Conservation (phyloP, 2,888 invertebrate species). For the Apodemia duryi region DNA sequence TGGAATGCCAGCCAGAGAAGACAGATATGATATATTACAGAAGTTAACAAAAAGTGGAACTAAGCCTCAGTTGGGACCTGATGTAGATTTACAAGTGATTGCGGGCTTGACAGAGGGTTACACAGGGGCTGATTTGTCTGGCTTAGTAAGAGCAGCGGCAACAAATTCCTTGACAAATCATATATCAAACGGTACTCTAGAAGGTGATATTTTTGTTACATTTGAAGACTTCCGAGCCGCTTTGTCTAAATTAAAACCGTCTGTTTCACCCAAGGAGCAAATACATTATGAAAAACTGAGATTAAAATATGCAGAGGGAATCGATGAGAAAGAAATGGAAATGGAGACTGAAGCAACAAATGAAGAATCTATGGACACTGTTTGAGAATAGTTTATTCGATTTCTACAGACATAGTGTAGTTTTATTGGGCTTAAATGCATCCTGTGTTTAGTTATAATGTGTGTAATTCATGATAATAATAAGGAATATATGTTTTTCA, state of each 20-base stretch:
- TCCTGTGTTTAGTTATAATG: constrained; percentile 12
- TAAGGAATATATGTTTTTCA: constrained; percentile 17
- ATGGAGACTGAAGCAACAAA: constrained; percentile 75
- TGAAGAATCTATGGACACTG: constrained; percentile 75
- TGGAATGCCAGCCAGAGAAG: constrained; percentile 88
- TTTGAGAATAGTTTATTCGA: constrained; percentile 41
- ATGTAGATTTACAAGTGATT: constrained; percentile 86
- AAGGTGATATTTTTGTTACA: constrained; percentile 81
- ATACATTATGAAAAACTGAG: constrained; percentile 87
- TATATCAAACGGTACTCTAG: constrained; percentile 77
- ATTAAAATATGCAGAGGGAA: constrained; percentile 81
- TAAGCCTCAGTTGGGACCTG: constrained; percentile 85
- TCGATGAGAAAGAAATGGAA: constrained; percentile 73
- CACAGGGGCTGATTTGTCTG: constrained; percentile 96
- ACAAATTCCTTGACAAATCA: constrained; percentile 88
- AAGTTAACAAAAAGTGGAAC: constrained; percentile 94
- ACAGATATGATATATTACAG: constrained; percentile 91
- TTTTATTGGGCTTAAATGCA: constrained; percentile 11
- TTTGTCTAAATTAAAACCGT: constrained; percentile 89
- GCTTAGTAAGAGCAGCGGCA: constrained; percentile 92
- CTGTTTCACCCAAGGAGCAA: constrained; percentile 89
- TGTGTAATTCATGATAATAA: constrained; percentile 20
- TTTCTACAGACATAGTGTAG: constrained; percentile 41
- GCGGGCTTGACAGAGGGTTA: constrained; percentile 87
- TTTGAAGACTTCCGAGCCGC: constrained; percentile 88